phyloP scores from a whole-genome alignment of 2,113 vertebrate species.

The Channa argus region DNA sequence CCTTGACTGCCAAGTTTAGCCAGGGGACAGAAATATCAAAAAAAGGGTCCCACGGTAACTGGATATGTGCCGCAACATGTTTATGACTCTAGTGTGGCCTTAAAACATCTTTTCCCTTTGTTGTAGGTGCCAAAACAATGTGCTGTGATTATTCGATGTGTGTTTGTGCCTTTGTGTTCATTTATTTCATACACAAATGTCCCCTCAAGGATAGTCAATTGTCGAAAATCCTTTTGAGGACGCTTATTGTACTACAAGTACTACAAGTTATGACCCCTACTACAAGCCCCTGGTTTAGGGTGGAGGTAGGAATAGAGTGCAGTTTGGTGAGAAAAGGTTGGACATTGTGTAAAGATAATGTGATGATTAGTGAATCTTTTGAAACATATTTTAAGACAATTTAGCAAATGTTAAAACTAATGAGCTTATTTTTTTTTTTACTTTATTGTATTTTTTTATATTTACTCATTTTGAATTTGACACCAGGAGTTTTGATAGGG shows the following conservation, averaged over 20 bases:
- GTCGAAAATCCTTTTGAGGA: background rate
- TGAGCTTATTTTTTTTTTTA: no score
- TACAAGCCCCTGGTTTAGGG: no score
- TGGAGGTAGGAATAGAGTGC: background rate
- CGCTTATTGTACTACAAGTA: background rate
- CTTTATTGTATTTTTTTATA: no score
- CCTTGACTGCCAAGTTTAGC: slow-evolving; percentile 30
- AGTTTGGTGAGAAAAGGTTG: background rate
- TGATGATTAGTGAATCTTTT: no score
- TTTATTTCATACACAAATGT: background rate
- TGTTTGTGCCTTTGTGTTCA: slow-evolving; percentile 1
- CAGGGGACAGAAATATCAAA: slow-evolving; percentile 23
- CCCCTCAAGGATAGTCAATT: background rate
- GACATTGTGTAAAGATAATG: no score
- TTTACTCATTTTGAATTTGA: no score
- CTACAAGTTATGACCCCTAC: background rate
- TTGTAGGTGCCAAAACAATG: slow-evolving; percentile 16
- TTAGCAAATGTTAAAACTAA: no score
- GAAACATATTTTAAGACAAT: no score
- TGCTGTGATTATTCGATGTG: background rate
- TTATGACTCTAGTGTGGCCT: slow-evolving; percentile 28
- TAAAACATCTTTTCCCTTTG: slow-evolving; percentile 21
- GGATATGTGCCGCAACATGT: slow-evolving; percentile 32
- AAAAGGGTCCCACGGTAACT: slow-evolving; percentile 11
- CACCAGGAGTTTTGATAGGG: no score